Base-by-base conservation (phyloP, 1,140 invertebrate species). In the Theocolax elegans region DNA sequence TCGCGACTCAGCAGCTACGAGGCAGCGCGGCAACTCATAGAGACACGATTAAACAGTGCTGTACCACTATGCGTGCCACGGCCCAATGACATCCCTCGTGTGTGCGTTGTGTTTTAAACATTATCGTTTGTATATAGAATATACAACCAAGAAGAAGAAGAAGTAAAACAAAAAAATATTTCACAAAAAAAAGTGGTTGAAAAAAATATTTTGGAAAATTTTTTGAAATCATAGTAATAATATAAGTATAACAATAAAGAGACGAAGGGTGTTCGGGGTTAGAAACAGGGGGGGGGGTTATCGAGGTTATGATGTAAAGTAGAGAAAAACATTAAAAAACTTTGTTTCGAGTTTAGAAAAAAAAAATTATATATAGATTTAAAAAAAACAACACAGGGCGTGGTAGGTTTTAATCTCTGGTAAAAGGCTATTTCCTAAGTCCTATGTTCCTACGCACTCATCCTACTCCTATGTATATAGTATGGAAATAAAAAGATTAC, bases 11-110 rank as follows among this genome's bases (percentile, higher is more conserved):
- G 51, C 62, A 76, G 72, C 78, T 81, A 83, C 73, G 49, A 72
- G 76, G 67, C 77, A 72, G 38, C 76, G 77, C 74, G 76, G 76
- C 71, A 72, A 76, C 80, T 75, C 80, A 82, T 83, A 83, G 79
- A 79, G 76, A 84, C 80, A 83, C 81, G 79, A 81, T 82, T 73
- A 44, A 76, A 75, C 67, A 82, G 79, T 85, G 80, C 79, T 83
- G 76, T 82, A 83, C 76, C 77, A 59, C 80, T 83, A 83, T 84
- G 79, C 75, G 79, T 76, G 75, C 79, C 80, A 81, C 78, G 75
- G 76, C 75, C 78, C 69, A 76, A 72, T 73, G 64, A 70, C 74
- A 74, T 78, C 71, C 75, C 54, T 76, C 72, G 62, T 75, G 65
- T 81, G 72, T 78, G 72, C 74, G 4, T 73, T 77, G 72, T 73